A percentile compares a stretch with the other conserved stretches of the same genome.
Conservation (phyloP, 2,113 vertebrate species). For the Tetrao urogallus region DNA sequence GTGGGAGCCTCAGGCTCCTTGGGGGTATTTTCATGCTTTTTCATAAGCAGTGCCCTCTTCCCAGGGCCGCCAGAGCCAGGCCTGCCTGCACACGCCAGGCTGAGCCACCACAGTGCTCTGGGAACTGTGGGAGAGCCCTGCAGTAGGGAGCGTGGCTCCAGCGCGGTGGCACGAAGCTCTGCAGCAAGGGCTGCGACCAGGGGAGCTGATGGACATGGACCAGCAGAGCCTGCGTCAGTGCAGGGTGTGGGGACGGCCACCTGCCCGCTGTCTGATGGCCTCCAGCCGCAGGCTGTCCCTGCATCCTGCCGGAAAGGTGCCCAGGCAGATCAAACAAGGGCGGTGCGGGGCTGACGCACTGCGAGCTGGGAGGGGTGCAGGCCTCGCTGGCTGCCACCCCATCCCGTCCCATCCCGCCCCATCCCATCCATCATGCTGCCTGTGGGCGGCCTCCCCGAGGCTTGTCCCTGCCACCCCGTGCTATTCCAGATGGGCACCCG, state of each 20-base stretch:
- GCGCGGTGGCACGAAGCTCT: neutral
- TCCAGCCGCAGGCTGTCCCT: slow-evolving; percentile 1
- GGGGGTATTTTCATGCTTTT: neutral
- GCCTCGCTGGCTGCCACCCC: neutral
- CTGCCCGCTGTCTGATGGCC: neutral
- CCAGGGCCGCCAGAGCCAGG: neutral
- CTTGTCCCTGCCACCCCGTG: neutral
- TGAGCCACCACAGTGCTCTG: fast-evolving
- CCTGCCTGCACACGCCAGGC: neutral
- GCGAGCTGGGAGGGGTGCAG: neutral
- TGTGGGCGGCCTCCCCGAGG: fast-evolving
- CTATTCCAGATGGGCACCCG: neutral
- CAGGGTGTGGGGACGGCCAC: neutral
- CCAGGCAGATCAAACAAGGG: slow-evolving; percentile 57
- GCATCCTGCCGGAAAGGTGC: neutral
- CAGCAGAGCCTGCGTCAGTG: neutral
- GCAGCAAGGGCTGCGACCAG: neutral
- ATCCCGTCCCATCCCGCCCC: neutral
- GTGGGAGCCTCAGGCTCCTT: neutral
- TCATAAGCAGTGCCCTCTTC: neutral
- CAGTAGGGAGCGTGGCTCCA: fast-evolving
- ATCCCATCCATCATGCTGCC: neutral
- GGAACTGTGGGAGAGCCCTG: neutral
- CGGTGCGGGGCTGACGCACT: neutral
- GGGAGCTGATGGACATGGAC: fast-evolving